Evolutionary conservation across 1,140 invertebrate species (phyloP), one percentile per base, ranked within the genome.

Genomic region (Orussus abietinus): DNA sequence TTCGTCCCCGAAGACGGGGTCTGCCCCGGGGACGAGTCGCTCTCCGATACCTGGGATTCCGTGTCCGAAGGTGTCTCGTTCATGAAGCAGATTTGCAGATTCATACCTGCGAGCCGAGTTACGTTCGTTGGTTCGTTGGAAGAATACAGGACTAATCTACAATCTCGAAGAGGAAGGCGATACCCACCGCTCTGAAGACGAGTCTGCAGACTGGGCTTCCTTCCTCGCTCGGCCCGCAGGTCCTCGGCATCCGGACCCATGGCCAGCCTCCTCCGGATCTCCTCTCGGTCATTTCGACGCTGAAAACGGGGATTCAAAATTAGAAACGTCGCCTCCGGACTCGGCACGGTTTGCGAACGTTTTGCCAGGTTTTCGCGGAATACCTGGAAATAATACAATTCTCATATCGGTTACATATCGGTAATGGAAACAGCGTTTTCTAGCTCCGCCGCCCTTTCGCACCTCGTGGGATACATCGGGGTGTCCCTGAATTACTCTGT

Each of bases 71-170:
- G 84, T 30, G 87, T 87, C 62, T 96, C 91, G 68, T 95, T 95
- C 88, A 95, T 89, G 69, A 94, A 94, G 76, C 90, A 92, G 55
- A 94, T 92, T 77, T 95, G 91, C 11, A 94, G 80, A 74, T 93
- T 93, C 83, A 87, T 92, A 38, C 87, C 86, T 90, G 67, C 26
- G 75, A 67, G 66, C 63, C 43, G 72, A 66, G 59, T 2, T 22
- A 34, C 12, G 30, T 32, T 41, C 28, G 15, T 46, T 17, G 47
- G 21, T 0, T 14, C 10, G 15, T 15, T 38, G 3, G 12, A 39
- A n/a, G 15, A 15, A 19, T 32, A 36, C 13, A 22, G 11, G 18
- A 34, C 13, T 11, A 31, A 34, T 25, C 20, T 15, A 26, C 28
- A 34, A 28, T 42, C 20, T 45, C 28, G 29, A 49, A 41, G 19